Base-by-base conservation (phyloP, 2,888 invertebrate species). In the Cheilosia impressa region DNA sequence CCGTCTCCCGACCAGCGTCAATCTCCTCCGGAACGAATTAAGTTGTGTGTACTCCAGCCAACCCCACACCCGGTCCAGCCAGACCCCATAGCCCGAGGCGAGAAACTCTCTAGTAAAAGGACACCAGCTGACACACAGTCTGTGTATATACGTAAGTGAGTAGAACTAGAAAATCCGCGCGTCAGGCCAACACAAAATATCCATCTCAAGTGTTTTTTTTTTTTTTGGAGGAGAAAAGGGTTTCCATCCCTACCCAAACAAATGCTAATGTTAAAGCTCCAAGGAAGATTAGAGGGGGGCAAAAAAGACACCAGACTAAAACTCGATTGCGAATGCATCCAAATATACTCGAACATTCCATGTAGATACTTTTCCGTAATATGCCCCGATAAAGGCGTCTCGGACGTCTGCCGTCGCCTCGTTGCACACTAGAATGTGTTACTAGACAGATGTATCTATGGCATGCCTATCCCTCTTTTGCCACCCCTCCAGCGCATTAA, bases 321-420 rank as follows among this genome's bases (percentile, higher is more conserved):
- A 71, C 69, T 60, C 41, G 31, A 72, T 71, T 75, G 75, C 68
- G 43, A 58, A 55, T 73, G 66, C 79, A 75, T 75, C 53, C 55
- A 55, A 65, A 65, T 65, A 75, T 73, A n/a, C n/a, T n/a, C n/a
- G n/a, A n/a, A 34, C 45, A 27, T 41, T 27, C 17, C 34, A 41
- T 24, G 13, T 31, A 78, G 58, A 62, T 73, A 80, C 60, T 76
- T 69, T 63, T 57, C 43, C 50, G 43, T 38, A 81, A 50, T 41
- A 63, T 57, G 9, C 63, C 47, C 38, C 77, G 71, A 82, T 82
- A 77, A 77, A 77, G 60, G 52, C 82, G 71, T 82, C 55, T n/a
- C 27, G 34, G 62, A 17, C 47, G 43, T 34, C 6, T 24, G 24
- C 17, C 27, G 27, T 68, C 50, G 31, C 50, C 2, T 34, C 55